Base-by-base conservation (phyloP, 2,888 invertebrate species). In the Volucella zonaria region DNA sequence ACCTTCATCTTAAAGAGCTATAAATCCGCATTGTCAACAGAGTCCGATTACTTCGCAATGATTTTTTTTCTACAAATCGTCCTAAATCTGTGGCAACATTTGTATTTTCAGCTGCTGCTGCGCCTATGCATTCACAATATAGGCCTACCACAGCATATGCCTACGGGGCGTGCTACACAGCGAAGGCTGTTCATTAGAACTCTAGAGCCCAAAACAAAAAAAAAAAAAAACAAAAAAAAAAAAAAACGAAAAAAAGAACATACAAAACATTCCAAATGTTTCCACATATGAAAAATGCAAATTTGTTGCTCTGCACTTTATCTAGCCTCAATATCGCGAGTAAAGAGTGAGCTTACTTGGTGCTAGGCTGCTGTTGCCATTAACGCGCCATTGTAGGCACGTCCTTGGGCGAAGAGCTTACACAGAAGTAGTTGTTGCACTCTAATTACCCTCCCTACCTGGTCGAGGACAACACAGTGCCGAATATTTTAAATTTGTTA, bases 381-480 rank as follows among this genome's bases (percentile, higher is more conserved):
- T 54, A 82, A 81, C 81, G 85, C 81, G 71, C 80, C 71, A 70
- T 70, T 70, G 62, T 68, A 56, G 38, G 62, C 18, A 59, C 56
- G 85, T 85, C 85, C 85, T 85, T 85, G 85, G 66, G 15, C 66
- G 61, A 73, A 73, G 54, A 77, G 80, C 80, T 80, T 61, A 80
- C 75, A 76, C 59, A 38, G 40, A 81, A 81, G 76, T 73, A 59
- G 80, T 54, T 81, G 70, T 67, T 62, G 81, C 85, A 81, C 71
- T 85, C 81, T 85, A 85, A 81, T 81, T 85, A 81, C 85, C 85
- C 85, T 68, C 80, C 83, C 83, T 67, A 70, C 66, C 52, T 66
- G 66, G 71, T 68, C 85, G 81, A 71, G 71, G 76, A 85, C 85
- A 76, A 61, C 81, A 71, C 31, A 31, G 62, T 73, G 73, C 85